Percentiles rank a stretch among this genome's conserved stretches.
Evolutionary conservation across 2,113 vertebrate species (phyloP).

Genomic region (Hydrochoerus hydrochaeris): DNA sequence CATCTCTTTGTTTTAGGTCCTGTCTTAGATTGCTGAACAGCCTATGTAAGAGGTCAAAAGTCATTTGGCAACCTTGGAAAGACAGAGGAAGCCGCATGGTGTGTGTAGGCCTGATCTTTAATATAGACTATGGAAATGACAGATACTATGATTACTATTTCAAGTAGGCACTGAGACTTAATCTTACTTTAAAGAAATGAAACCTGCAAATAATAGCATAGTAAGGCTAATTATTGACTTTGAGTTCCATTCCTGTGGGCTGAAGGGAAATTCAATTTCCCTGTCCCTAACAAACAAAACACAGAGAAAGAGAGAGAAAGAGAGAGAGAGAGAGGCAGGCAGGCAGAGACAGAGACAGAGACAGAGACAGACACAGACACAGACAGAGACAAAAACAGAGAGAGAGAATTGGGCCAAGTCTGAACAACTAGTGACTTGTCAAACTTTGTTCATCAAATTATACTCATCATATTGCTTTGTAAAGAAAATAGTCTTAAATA

Average conservation of each 20-base stretch:
- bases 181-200: conserved; percentile 44
- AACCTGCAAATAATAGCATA: neutral
- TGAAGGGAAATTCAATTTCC: conserved; percentile 31
- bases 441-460: too few species aligned
- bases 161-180: neutral
- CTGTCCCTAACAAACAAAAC: too few species aligned
- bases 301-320: too few species aligned
- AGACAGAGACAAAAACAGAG: too few species aligned
- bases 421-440: too few species aligned
- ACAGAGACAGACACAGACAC: too few species aligned
- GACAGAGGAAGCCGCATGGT: neutral
- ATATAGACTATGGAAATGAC: neutral
- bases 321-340: too few species aligned
- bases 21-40: neutral
- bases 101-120: neutral
- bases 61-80: neutral
- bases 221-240: conserved; percentile 12
- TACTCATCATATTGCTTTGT: neutral
- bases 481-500: conserved; percentile 26
- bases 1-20: neutral
- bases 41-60: neutral
- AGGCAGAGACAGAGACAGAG: too few species aligned
- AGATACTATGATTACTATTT: conserved; percentile 3
- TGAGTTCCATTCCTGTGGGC: neutral
- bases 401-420: too few species aligned